Conservation (phyloP, 2,113 vertebrate species). For the Oxygymnocypris stewartii region DNA sequence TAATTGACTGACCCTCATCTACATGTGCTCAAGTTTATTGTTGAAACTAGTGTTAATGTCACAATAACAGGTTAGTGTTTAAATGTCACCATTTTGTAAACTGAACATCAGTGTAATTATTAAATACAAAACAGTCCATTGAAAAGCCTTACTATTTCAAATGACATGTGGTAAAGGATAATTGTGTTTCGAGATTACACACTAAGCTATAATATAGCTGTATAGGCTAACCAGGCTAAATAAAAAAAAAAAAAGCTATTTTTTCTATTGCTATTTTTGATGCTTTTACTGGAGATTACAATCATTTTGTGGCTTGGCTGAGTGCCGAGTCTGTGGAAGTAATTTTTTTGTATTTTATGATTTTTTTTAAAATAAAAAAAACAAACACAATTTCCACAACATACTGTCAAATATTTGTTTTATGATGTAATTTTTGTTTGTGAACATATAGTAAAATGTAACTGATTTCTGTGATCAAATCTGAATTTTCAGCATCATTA, state of each 20-base stretch:
- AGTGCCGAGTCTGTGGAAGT: too few species aligned
- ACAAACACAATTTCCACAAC: too few species aligned
- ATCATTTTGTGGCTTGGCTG: too few species aligned
- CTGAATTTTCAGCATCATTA: background rate
- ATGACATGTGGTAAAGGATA: background rate
- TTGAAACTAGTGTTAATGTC: background rate
- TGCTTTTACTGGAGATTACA: background rate
- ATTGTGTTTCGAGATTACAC: background rate
- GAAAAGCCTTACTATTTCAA: background rate
- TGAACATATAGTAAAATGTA: too few species aligned
- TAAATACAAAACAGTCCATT: background rate
- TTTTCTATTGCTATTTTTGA: background rate
- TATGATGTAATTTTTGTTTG: too few species aligned
- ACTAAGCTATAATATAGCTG: background rate
- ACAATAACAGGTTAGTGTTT: background rate
- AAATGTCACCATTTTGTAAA: background rate
- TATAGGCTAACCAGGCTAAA: background rate
- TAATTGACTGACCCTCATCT: background rate
- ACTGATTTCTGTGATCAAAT: background rate
- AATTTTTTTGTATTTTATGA: too few species aligned
- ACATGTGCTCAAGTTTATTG: background rate
- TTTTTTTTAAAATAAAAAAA: too few species aligned
- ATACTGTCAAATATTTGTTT: too few species aligned
- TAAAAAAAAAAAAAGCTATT: background rate
- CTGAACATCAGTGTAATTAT: background rate